Percentiles rank a stretch among this genome's conserved stretches.
These are phyloP conservation scores for Agraylea sexmaculata DNA, from an alignment of 1,140 invertebrate genomes.

Conservation along the genomic window DNA sequence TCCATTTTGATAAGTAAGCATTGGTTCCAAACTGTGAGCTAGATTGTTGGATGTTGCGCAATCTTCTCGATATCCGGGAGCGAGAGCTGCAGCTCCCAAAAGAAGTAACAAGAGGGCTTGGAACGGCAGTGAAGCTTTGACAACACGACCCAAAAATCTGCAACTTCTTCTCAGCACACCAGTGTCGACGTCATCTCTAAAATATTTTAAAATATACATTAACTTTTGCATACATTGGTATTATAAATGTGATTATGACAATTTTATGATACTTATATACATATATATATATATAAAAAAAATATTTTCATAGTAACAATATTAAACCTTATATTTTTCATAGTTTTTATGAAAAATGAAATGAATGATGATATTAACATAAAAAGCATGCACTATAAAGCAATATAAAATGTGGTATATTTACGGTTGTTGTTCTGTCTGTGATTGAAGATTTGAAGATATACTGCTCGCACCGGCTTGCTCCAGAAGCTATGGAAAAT, in stretches of 20 bases:
- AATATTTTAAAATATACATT: slow-evolving; percentile 21
- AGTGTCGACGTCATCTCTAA: slow-evolving; percentile 43
- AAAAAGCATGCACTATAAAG: slow-evolving; percentile 14
- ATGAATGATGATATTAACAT: slow-evolving; percentile 8
- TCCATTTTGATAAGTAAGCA: slow-evolving; percentile 77
- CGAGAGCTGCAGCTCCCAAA: slow-evolving; percentile 75
- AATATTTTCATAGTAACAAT: no score
- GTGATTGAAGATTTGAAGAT: slow-evolving; percentile 25
- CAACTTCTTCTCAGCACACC: slow-evolving; percentile 60
- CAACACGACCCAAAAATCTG: slow-evolving; percentile 74
- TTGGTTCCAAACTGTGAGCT: slow-evolving; percentile 65
- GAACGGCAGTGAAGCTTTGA: slow-evolving; percentile 81
- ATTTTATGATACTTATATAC: not conserved
- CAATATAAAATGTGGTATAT: slow-evolving; percentile 38
- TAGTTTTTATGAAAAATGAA: no score
- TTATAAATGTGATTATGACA: not conserved
- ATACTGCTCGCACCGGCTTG: slow-evolving; percentile 32
- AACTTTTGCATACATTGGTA: not conserved
- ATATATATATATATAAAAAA: no score
- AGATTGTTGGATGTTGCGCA: slow-evolving; percentile 73
- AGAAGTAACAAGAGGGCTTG: slow-evolving; percentile 80
- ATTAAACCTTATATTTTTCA: no score
- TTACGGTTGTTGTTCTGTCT: slow-evolving; percentile 42
- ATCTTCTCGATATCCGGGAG: slow-evolving; percentile 76
- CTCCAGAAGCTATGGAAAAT: slow-evolving; percentile 49